Conservation (phyloP, 2,888 invertebrate species). For the Pogonocherus hispidulus region DNA sequence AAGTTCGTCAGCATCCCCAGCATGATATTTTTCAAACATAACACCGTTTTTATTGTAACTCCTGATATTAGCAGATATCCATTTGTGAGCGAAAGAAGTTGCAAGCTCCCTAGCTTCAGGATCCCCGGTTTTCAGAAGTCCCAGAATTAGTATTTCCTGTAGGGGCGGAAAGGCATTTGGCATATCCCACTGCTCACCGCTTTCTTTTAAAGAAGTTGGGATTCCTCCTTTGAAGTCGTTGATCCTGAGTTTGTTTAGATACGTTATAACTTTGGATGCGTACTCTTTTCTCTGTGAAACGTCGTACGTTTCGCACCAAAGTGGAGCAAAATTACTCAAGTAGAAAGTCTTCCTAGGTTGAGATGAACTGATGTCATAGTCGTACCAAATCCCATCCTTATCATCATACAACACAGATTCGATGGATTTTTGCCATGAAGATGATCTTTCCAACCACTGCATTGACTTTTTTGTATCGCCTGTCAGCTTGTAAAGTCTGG, state of each 20-base stretch:
- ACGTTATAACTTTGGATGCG: background rate
- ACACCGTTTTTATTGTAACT: background rate
- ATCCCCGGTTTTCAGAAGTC: background rate
- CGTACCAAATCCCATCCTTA: background rate
- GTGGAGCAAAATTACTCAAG: background rate
- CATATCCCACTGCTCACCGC: constrained; percentile 84
- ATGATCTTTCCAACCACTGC: background rate
- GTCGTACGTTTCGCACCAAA: background rate
- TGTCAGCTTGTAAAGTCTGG: background rate
- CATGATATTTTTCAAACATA: constrained; percentile 17
- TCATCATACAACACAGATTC: background rate
- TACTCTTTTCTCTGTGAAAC: background rate
- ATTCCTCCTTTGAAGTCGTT: background rate
- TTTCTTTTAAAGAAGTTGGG: constrained; percentile 60
- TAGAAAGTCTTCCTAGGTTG: background rate
- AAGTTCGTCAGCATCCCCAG: constrained; percentile 46
- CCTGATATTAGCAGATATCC: background rate
- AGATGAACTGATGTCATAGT: background rate
- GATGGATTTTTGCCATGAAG: background rate
- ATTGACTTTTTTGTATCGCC: background rate
- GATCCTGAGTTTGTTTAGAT: background rate
- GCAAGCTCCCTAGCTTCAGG: background rate
- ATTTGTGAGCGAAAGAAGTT: background rate
- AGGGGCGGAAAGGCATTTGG: constrained; percentile 90
- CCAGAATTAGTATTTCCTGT: constrained; percentile 77